Percentiles rank a stretch among this genome's conserved stretches.
These are phyloP conservation scores for Sinocyclocheilus anshuiensis DNA, from an alignment of 2,113 vertebrate genomes.

Conservation along the genomic window DNA sequence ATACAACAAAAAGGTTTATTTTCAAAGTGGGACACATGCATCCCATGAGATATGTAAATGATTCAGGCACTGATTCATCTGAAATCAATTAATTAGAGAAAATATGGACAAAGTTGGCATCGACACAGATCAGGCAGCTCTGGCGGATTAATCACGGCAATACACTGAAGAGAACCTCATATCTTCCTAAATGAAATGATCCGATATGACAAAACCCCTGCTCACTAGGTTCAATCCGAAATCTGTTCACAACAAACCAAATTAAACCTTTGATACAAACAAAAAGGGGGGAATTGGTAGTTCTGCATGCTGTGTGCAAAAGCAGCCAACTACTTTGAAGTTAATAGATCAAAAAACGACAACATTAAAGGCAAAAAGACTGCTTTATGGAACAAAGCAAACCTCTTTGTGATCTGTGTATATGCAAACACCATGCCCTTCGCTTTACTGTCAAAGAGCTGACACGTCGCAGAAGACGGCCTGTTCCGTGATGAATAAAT, in stretches of 20 bases:
- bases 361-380: constrained; percentile 43
- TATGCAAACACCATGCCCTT: constrained; percentile 38
- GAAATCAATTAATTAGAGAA: constrained; percentile 9
- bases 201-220: constrained; percentile 30
- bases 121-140: not conserved
- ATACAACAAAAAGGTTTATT: not conserved
- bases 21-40: not conserved
- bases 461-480: constrained; percentile 25
- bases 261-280: constrained; percentile 50
- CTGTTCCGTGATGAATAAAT: constrained; percentile 31
- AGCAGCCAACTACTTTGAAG: constrained; percentile 41
- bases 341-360: constrained; percentile 32
- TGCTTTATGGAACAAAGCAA: constrained; percentile 49
- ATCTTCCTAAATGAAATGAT: constrained; percentile 27
- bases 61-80: not conserved
- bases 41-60: not conserved
- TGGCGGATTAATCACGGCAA: not conserved
- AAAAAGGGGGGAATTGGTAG: constrained; percentile 20
- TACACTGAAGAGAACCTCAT: not conserved
- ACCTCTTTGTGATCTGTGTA: constrained; percentile 41
- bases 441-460: constrained; percentile 38
- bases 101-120: constrained; percentile 18
- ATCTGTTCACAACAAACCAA: constrained; percentile 30
- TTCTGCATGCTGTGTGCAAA: constrained; percentile 25
- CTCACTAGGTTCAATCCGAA: not conserved